Conservation (phyloP, 2,113 vertebrate species). For the Chloebia gouldiae region DNA sequence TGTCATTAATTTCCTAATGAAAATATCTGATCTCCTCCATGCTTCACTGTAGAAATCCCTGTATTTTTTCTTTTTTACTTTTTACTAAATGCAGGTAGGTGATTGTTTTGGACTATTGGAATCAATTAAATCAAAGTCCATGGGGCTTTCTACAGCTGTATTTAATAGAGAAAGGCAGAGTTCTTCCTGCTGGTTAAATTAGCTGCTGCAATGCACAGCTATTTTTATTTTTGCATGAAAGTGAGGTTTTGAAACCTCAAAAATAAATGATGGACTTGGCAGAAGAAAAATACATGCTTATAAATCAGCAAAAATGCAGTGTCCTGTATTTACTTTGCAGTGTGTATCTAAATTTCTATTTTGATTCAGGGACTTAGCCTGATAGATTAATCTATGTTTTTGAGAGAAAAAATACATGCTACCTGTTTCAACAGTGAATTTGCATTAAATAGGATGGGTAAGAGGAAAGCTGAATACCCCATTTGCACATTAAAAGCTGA, state of each 20-base stretch:
- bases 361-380: background rate
- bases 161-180: background rate
- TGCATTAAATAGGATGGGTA: constrained; percentile 50
- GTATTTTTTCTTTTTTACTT: background rate
- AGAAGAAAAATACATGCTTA: background rate
- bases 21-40: background rate
- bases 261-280: constrained; percentile 6
- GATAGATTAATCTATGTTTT: background rate
- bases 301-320: background rate
- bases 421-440: constrained; percentile 48
- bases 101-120: constrained; percentile 20
- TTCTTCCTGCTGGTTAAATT: background rate
- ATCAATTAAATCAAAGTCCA: background rate
- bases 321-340: background rate
- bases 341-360: background rate
- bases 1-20: constrained; percentile 8
- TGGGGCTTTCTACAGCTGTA: constrained; percentile 32
- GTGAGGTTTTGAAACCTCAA: background rate
- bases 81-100: background rate
- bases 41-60: background rate
- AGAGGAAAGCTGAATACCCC: constrained; percentile 21
- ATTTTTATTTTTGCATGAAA: constrained; percentile 13
- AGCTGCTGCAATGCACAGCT: background rate
- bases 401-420: constrained; percentile 3
- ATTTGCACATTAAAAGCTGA: constrained; percentile 71